A percentile compares a stretch with the other conserved stretches of the same genome.
phyloP scores from a whole-genome alignment of 2,888 invertebrate genomes.

The Archaeoteleia sp. region DNA sequence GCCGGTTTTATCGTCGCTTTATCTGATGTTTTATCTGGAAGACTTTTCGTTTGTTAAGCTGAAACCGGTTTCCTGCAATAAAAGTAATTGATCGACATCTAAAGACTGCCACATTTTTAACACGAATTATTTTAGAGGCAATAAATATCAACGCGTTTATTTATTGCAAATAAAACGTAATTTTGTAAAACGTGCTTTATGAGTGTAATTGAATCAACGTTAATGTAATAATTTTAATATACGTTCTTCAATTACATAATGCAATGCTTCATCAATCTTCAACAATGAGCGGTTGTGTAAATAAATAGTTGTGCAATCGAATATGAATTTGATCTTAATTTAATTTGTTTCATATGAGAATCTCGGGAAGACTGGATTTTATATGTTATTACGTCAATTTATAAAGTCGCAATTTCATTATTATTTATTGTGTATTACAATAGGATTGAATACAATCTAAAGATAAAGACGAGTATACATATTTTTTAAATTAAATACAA shows the following conservation, averaged over 20 bases:
- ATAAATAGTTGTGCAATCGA: constrained; percentile 9
- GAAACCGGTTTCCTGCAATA: constrained; percentile 25
- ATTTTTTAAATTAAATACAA: no score
- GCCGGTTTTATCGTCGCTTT: constrained; percentile 11
- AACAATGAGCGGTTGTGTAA: no score
- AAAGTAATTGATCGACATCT: constrained; percentile 31
- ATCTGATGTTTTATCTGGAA: constrained; percentile 10
- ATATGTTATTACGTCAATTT: no score
- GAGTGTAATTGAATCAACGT: constrained; percentile 28
- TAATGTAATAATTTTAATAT: constrained; percentile 16
- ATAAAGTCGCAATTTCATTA: no score
- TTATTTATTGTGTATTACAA: no score
- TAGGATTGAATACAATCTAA: no score
- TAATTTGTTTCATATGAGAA: no score
- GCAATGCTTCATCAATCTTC: no score
- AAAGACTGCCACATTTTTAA: constrained; percentile 29
- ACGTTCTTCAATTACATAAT: constrained; percentile 10
- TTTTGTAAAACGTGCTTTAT: constrained; percentile 23
- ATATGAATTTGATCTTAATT: no score
- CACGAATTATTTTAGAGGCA: constrained; percentile 35
- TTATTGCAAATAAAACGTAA: constrained; percentile 32
- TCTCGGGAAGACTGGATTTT: no score
- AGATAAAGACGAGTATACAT: no score
- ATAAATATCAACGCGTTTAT: constrained; percentile 35
- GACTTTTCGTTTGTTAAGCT: constrained; percentile 28